phyloP scores from a whole-genome alignment of 2,113 vertebrate species.

The Xyliphius kryptos region DNA sequence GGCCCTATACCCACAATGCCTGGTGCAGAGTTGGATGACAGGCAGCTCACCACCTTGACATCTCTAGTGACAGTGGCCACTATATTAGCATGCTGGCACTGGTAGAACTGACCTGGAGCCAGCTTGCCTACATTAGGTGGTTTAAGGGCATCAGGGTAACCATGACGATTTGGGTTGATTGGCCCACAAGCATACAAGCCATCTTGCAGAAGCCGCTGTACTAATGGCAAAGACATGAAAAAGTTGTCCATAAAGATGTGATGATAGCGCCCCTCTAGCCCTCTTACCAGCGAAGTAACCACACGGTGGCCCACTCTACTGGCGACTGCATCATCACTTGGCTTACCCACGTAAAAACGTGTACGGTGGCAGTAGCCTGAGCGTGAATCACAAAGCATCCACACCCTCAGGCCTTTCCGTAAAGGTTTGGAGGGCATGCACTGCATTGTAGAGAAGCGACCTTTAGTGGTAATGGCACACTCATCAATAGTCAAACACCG shows the following conservation, averaged over 20 bases:
- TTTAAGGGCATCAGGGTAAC: slow-evolving; percentile 67
- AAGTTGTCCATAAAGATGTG: slow-evolving; percentile 73
- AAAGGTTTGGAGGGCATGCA: slow-evolving; percentile 71
- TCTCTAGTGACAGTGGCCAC: slow-evolving; percentile 69
- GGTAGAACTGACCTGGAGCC: slow-evolving; percentile 68
- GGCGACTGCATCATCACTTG: slow-evolving; percentile 51
- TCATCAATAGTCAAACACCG: slow-evolving; percentile 70
- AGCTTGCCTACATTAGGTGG: slow-evolving; percentile 67
- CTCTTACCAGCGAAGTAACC: slow-evolving; percentile 63
- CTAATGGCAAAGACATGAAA: slow-evolving; percentile 68
- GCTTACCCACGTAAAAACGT: slow-evolving; percentile 61
- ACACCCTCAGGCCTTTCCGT: slow-evolving; percentile 68
- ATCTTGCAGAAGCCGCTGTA: slow-evolving; percentile 63
- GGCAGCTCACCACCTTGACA: slow-evolving; percentile 62
- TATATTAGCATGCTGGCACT: slow-evolving; percentile 70
- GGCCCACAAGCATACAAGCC: slow-evolving; percentile 70
- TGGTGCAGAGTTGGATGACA: slow-evolving; percentile 69
- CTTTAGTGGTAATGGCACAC: slow-evolving; percentile 60
- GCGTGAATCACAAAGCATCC: slow-evolving; percentile 74
- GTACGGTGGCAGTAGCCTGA: slow-evolving; percentile 72
- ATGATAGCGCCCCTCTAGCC: slow-evolving; percentile 66
- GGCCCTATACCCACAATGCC: slow-evolving; percentile 72
- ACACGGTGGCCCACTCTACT: slow-evolving; percentile 54
- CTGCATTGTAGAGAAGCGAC: slow-evolving; percentile 65
- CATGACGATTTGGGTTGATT: slow-evolving; percentile 59